These are phyloP conservation scores for Callaeas wilsoni DNA, from an alignment of 2,113 vertebrate genomes.

Conservation along the genomic window DNA sequence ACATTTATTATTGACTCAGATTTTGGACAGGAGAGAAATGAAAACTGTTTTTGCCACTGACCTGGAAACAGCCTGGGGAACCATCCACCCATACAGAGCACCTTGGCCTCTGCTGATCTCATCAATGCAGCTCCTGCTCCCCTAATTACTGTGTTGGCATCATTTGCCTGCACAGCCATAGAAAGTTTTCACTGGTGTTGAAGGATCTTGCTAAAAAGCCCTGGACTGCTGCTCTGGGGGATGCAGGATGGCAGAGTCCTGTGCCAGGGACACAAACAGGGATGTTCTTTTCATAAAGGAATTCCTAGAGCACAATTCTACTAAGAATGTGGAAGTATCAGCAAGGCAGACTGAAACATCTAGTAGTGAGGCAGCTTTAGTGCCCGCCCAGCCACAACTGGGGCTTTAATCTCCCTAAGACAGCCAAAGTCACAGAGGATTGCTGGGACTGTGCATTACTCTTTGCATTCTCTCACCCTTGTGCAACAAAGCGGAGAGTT, in stretches of 20 bases:
- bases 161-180: neutral
- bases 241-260: neutral
- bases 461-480: neutral
- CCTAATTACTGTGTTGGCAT: neutral
- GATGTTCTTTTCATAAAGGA: neutral
- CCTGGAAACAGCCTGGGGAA: neutral
- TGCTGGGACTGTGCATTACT: neutral
- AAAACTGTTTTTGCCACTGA: neutral
- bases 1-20: constrained; percentile 1
- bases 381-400: neutral
- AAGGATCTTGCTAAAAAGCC: neutral
- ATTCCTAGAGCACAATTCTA: neutral
- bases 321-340: neutral
- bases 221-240: neutral
- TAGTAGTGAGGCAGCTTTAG: neutral
- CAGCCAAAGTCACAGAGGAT: neutral
- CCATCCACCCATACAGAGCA: neutral
- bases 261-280: neutral
- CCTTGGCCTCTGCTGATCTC: neutral
- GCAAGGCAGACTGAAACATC: neutral
- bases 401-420: neutral
- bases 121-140: neutral
- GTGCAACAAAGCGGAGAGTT: neutral
- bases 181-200: neutral
- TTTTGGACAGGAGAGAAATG: constrained; percentile 12